phyloP scores from a whole-genome alignment of 2,797 vertebrate genomes.

The Microctenopoma lineatum region DNA sequence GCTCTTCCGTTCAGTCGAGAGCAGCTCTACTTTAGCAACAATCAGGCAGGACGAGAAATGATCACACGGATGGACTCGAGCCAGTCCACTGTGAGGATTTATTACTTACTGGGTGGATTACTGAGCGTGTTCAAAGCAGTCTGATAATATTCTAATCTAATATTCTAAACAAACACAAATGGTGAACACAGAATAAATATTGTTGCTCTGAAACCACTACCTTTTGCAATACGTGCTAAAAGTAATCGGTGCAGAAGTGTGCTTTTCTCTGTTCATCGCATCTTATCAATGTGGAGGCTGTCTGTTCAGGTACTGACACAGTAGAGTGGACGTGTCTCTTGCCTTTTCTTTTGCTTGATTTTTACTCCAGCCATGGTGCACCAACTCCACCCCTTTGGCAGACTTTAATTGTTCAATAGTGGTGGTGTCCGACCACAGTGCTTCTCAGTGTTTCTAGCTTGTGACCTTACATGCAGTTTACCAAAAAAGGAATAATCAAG shows the following conservation, averaged over 20 bases:
- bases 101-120: conserved; percentile 34
- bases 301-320: conserved; percentile 52
- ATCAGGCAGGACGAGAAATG: conserved; percentile 36
- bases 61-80: conserved; percentile 26
- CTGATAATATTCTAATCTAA: conserved; percentile 3
- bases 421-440: background rate
- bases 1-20: conserved; percentile 65
- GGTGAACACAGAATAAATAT: background rate
- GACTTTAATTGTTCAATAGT: conserved; percentile 13
- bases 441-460: background rate
- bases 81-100: conserved; percentile 15
- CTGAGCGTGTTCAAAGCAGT: conserved; percentile 10
- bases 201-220: background rate
- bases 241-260: background rate
- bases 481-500: background rate
- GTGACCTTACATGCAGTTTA: background rate
- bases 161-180: conserved; percentile 1
- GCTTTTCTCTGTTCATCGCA: conserved; percentile 24
- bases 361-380: background rate
- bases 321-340: conserved; percentile 43
- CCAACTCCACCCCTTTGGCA: background rate
- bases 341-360: conserved; percentile 6
- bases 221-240: conserved; percentile 8
- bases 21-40: conserved; percentile 52
- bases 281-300: conserved; percentile 43